phyloP scores from a whole-genome alignment of 2,113 vertebrate genomes.

The Muscicapa adusta region DNA sequence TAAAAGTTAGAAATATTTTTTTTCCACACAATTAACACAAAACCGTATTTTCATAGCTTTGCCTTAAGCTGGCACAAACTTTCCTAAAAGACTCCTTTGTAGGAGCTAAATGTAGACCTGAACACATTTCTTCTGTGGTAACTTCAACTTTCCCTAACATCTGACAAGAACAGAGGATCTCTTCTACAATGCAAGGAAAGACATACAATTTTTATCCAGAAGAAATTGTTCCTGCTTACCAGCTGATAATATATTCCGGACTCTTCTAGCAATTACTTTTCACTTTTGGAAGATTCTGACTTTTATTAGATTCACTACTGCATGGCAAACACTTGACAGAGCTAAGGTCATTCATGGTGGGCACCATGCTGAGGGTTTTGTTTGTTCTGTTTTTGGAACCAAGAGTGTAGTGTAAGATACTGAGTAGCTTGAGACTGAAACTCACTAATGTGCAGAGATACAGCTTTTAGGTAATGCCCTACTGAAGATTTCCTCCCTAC shows the following conservation, averaged over 20 bases:
- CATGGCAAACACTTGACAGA: neutral
- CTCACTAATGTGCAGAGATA: neutral
- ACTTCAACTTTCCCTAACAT: conserved; percentile 32
- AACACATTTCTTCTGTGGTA: neutral
- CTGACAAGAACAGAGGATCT: neutral
- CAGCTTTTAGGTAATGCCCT: neutral
- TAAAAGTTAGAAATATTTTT: conserved; percentile 54
- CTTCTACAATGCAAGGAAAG: neutral
- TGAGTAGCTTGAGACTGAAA: neutral
- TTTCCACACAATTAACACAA: conserved; percentile 55
- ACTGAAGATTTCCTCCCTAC: neutral
- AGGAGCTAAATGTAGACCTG: neutral
- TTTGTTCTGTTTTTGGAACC: neutral
- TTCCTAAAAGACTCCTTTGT: neutral
- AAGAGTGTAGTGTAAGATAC: fast-evolving
- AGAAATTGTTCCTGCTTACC: conserved; percentile 17
- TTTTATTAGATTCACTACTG: neutral
- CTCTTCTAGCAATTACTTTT: neutral
- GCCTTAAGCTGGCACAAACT: conserved; percentile 12
- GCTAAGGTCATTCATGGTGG: neutral
- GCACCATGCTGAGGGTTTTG: neutral
- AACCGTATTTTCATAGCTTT: conserved; percentile 41
- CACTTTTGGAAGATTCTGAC: neutral
- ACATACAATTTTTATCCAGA: neutral
- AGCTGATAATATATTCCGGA: neutral